Evolutionary conservation across 2,888 invertebrate species (phyloP), one percentile per base, ranked within the genome.

Genomic region (Aplocera efformata): DNA sequence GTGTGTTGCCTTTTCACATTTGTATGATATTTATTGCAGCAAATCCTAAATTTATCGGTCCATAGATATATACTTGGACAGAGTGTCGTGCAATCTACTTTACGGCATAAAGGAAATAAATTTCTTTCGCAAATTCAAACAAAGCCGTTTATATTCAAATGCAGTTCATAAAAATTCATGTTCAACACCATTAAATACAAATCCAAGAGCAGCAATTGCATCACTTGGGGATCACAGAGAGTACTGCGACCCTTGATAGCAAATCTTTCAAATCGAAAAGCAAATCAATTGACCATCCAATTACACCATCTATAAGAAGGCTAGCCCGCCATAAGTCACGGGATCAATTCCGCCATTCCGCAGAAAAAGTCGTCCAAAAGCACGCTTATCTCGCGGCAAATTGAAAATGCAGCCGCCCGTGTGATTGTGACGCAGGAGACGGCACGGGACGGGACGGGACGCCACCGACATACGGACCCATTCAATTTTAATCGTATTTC

Each of bases 401-500:
- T 88, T 88, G 88, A 88, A 88, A 88, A 84, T 79, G 79, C 88
- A 86, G 67, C 70, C 74, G 82, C 58, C 82, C 85, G 84, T 88
- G 78, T 79, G 79, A 88, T 88, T 88, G 86, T 83, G 78, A 80
- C 84, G 84, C 83, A 84, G 84, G 48, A 17, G 13, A 17, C 2
- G 13, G 2, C 13, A 5, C 13, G 13, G 13, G 13, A 5, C 13
- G 13, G 13, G 34, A 79, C 76, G 72, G 58, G 59, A 60, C 79
- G 81, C 73, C 67, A 63, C 65, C 78, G 84, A 82, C 86, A 86
- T 85, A 85, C 80, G 85, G 84, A 82, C 72, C 85, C 82, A 86
- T 88, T 83, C 86, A 86, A 84, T 86, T 86, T 86, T 88, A 86
- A 88, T 88, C 86, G 84, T 74, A 88, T 88, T 84, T 82, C 80